A percentile compares a stretch with the other conserved stretches of the same genome.
These are phyloP conservation scores for Amblyteles armatorius DNA, from an alignment of 2,888 invertebrate genomes.

Conservation along the genomic window DNA sequence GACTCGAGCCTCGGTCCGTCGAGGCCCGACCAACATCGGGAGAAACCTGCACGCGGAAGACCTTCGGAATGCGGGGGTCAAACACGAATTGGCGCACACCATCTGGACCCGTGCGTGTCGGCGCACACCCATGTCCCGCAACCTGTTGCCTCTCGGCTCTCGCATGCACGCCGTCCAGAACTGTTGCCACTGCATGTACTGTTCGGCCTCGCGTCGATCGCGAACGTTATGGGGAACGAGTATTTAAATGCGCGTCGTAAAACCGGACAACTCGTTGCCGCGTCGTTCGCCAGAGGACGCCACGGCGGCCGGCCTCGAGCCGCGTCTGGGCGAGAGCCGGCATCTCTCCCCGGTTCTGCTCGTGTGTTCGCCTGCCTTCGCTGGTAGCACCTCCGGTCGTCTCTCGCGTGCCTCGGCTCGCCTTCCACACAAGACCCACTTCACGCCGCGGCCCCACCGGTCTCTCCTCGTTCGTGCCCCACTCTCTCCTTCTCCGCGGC, in stretches of 20 bases:
- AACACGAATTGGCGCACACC: constrained; percentile 23
- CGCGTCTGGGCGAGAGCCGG: constrained; percentile 13
- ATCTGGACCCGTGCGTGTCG: background rate
- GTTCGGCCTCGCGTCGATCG: constrained; percentile 61
- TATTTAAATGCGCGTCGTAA: constrained; percentile 78
- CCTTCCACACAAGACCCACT: constrained; percentile 71
- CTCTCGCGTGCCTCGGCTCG: constrained; percentile 59
- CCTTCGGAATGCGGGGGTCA: constrained; percentile 23
- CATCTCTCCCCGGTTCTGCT: constrained; percentile 21
- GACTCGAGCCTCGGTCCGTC: constrained; percentile 1
- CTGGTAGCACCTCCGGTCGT: background rate
- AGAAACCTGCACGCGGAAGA: constrained; percentile 55
- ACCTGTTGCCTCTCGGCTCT: constrained; percentile 60
- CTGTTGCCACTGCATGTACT: constrained; percentile 37
- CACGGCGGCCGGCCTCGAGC: constrained; percentile 71
- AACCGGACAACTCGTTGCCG: constrained; percentile 77
- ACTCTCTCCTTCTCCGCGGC: background rate
- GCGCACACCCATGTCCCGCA: constrained; percentile 24
- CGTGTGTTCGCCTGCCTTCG: constrained; percentile 27
- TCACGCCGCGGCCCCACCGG: constrained; percentile 44
- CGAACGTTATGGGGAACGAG: constrained; percentile 78
- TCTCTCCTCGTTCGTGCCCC: background rate
- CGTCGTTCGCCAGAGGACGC: constrained; percentile 79
- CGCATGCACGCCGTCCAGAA: constrained; percentile 23
- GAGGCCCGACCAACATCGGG: background rate